phyloP scores from a whole-genome alignment of 35 echinoderm and acorn worm species.

The Heliocidaris erythrogramma region DNA sequence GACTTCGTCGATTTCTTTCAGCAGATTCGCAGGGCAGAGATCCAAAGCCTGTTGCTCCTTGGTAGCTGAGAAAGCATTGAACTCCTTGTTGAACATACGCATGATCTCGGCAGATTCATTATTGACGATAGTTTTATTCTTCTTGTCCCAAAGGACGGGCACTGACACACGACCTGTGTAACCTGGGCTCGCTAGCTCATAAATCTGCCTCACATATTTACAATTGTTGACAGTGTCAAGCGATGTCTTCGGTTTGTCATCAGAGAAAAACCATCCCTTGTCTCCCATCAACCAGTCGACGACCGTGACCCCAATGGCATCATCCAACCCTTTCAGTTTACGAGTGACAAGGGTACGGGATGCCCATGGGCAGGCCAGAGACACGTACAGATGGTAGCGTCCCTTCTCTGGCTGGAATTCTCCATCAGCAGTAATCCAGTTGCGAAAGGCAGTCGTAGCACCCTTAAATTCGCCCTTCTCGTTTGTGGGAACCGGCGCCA shows the following conservation, averaged over 20 bases:
- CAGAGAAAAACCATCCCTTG: constrained; percentile 86
- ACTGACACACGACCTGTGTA: constrained; percentile 70
- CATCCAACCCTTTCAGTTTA: constrained; percentile 81
- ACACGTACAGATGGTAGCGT: constrained; percentile 85
- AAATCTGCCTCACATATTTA: constrained; percentile 70
- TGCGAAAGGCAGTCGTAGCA: background rate
- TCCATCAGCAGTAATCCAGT: constrained; percentile 66
- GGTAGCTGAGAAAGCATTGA: constrained; percentile 72
- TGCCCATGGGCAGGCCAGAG: constrained; percentile 89
- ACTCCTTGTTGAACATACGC: constrained; percentile 83
- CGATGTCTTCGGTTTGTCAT: constrained; percentile 83
- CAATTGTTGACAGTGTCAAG: constrained; percentile 68
- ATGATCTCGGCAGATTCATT: constrained; percentile 91
- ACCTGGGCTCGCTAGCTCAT: constrained; percentile 76
- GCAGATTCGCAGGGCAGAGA: constrained; percentile 69
- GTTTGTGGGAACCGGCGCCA: background rate
- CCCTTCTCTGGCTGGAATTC: constrained; percentile 77
- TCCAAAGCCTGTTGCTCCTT: constrained; percentile 69
- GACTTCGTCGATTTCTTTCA: constrained; percentile 68
- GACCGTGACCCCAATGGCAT: constrained; percentile 69
- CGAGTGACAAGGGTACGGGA: constrained; percentile 71
- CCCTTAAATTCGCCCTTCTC: background rate
- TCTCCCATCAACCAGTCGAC: constrained; percentile 86
- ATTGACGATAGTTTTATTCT: constrained; percentile 80
- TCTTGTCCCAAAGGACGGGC: constrained; percentile 85